Evolutionary conservation across 1,140 invertebrate species (phyloP), one percentile per base, ranked within the genome.

Genomic region (Drosophila auraria): DNA sequence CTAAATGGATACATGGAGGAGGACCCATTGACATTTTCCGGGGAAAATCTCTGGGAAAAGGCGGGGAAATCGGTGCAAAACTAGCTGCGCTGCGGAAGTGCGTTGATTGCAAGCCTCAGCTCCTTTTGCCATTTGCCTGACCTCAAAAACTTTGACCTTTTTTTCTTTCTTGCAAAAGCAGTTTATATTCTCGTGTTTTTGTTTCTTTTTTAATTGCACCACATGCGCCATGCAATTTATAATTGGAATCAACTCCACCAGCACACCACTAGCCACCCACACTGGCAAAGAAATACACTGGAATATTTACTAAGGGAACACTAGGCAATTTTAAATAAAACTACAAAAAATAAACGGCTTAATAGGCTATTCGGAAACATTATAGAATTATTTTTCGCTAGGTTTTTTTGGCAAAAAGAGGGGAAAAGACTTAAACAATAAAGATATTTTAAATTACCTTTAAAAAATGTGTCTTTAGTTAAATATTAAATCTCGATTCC

Each of bases 111-210:
- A 63, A 69, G 80, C 51, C 60, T 50, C 25, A 33, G 51, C 59
- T 74, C 77, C 81, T 73, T 49, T 69, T 72, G 79, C 83, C 74
- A 74, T 86, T 84, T 79, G 60, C 44, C 60, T 87, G 83, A 87
- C 79, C 79, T 77, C 81, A 83, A 80, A 82, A 87, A 69, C 83
- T 76, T 72, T 86, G 83, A 87, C 79, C 83, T 87, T 83, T 82
- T 72, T 58, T 78, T 30, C 27, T 80, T 80, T 68, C 57, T 53
- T 42, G 44, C 33, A 47, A 56, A 56, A 56, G 61, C 63, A 50
- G 62, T 50, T 59, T 77, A 50, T 56, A 50, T 56, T 60, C 59
- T 63, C 33, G 53, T 54, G 38, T 64, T 49, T 61, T 57, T 61
- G 61, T 71, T 62, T 64, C 74, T 65, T 49, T 75, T 89, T 80